These are phyloP conservation scores for Azemiops feae DNA, from an alignment of 2,113 vertebrate genomes.

Conservation along the genomic window DNA sequence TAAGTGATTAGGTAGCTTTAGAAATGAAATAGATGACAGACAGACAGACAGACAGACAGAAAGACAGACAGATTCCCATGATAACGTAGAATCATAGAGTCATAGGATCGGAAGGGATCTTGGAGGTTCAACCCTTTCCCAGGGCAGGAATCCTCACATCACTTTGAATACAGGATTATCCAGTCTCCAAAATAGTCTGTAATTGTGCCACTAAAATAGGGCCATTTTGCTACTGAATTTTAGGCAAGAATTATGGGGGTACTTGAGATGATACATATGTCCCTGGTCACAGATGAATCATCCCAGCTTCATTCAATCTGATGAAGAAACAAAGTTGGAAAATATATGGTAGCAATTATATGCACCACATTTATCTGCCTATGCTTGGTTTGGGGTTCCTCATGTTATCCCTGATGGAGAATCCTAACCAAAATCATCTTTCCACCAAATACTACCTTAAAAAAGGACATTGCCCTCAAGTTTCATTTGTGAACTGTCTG, in stretches of 20 bases:
- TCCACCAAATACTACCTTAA: background rate
- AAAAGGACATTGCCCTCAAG: background rate
- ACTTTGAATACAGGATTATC: background rate
- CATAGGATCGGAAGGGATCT: no score
- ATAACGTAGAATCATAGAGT: background rate
- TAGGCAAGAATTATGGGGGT: background rate
- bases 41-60: background rate
- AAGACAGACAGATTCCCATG: background rate
- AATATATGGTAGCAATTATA: background rate
- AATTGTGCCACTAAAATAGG: background rate
- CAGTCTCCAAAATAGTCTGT: background rate
- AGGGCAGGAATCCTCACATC: background rate
- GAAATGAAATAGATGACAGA: background rate
- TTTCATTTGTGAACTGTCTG: background rate
- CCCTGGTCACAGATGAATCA: background rate
- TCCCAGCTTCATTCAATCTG: background rate
- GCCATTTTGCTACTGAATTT: background rate
- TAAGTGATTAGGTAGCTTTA: background rate
- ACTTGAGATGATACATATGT: background rate
- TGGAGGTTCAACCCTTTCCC: no score
- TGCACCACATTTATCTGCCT: background rate
- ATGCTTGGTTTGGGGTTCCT: background rate
- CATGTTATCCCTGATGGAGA: background rate
- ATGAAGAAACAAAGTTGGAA: background rate
- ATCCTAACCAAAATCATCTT: background rate